Evolutionary conservation across 1,140 invertebrate species (phyloP).

Genomic region (Penaeus indicus): DNA sequence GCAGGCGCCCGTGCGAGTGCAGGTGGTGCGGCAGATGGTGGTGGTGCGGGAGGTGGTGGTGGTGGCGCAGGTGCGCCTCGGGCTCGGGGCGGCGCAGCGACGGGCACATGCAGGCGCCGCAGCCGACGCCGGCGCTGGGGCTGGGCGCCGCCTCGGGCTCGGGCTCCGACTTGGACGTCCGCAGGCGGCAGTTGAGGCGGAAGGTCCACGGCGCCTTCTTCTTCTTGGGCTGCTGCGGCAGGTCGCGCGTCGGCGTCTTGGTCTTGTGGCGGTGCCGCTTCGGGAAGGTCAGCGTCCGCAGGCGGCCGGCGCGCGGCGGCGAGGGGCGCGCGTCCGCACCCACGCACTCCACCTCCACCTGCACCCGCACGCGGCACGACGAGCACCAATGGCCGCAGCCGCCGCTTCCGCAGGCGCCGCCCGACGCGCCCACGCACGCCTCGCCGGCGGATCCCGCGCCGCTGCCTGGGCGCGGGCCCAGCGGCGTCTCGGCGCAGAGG

Average conservation of each 20-base stretch:
- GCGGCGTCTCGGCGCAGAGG: background rate
- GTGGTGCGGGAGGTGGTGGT: slow-evolving; percentile 45
- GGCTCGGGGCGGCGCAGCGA: slow-evolving; percentile 45
- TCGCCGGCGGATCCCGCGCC: slow-evolving; percentile 15
- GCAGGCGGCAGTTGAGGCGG: slow-evolving; percentile 60
- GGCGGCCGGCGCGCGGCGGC: slow-evolving; percentile 29
- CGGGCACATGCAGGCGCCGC: slow-evolving; percentile 60
- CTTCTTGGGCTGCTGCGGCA: slow-evolving; percentile 60
- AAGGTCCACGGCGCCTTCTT: slow-evolving; percentile 66
- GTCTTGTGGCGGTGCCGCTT: slow-evolving; percentile 58
- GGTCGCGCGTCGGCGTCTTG: slow-evolving; percentile 52
- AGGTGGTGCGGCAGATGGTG: slow-evolving; percentile 29
- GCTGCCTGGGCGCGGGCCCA: background rate
- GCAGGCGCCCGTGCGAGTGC: background rate
- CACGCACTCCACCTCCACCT: slow-evolving; percentile 63
- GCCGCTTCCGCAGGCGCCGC: background rate
- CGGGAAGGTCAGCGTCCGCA: slow-evolving; percentile 58
- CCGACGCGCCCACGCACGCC: background rate
- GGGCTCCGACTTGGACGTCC: slow-evolving; percentile 49
- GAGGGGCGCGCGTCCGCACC: slow-evolving; percentile 46
- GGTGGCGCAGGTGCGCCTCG: slow-evolving; percentile 23
- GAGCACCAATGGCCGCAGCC: slow-evolving; percentile 63
- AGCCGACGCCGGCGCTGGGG: slow-evolving; percentile 39
- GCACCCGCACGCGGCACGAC: slow-evolving; percentile 52
- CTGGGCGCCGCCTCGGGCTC: slow-evolving; percentile 35